These are phyloP conservation scores for Paralvinella palmiformis DNA, from an alignment of 1,140 invertebrate genomes.

Conservation along the genomic window DNA sequence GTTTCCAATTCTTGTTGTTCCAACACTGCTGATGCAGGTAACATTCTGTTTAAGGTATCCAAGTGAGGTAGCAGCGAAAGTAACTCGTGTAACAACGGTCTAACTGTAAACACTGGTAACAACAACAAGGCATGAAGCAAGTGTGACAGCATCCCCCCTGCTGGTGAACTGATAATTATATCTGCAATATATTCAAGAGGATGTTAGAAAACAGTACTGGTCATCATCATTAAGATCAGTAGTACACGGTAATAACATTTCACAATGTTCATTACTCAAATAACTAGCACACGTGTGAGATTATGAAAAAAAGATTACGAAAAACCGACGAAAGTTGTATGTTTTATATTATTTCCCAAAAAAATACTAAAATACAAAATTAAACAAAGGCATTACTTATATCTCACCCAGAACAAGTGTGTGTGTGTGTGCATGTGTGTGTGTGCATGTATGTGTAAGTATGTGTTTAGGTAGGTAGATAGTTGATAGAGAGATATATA, in stretches of 20 bases:
- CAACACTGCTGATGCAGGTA: constrained; percentile 48
- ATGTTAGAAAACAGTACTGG: not conserved
- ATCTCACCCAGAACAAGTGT: no score
- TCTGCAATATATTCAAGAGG: constrained; percentile 32
- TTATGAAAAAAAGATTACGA: no score
- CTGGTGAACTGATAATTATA: constrained; percentile 53
- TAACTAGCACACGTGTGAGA: no score
- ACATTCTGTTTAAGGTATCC: constrained; percentile 54
- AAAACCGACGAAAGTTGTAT: no score
- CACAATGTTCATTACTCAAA: no score
- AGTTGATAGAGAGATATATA: no score
- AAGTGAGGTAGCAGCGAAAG: constrained; percentile 53
- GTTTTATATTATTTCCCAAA: no score
- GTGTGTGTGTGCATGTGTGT: no score
- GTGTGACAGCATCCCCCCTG: constrained; percentile 58
- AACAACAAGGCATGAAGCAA: constrained; percentile 57
- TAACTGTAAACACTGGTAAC: constrained; percentile 47
- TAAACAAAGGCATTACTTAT: no score
- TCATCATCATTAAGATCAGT: not conserved
- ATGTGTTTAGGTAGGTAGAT: no score
- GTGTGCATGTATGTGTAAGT: no score
- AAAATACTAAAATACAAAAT: no score
- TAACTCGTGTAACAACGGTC: constrained; percentile 51
- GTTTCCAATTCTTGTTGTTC: constrained; percentile 47
- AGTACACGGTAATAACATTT: not conserved